Evolutionary conservation across 2,113 vertebrate genomes (phyloP).

Genomic region (Mungos mungo): DNA sequence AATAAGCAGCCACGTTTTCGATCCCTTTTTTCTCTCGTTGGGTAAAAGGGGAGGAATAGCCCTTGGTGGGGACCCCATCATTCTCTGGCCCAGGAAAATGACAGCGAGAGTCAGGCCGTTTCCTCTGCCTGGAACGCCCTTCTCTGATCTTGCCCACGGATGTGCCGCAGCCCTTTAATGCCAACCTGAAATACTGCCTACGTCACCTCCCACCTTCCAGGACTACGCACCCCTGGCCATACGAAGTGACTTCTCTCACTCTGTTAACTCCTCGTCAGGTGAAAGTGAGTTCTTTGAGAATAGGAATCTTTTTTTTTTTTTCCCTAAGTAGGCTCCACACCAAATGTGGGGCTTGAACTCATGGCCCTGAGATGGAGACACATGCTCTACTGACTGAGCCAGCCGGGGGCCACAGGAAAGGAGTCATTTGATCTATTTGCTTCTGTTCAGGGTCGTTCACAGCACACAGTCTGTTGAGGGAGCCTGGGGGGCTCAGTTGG

Average conservation of each 20-base stretch:
- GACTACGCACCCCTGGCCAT: not conserved
- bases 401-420: not conserved
- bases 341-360: not conserved
- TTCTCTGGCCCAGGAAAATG: not conserved
- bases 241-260: not conserved
- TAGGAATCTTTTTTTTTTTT: not conserved
- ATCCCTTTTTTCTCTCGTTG: not conserved
- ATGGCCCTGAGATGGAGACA: not conserved
- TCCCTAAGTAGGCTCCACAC: not conserved
- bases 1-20: not conserved
- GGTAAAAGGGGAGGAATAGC: not conserved
- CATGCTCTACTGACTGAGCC: not conserved
- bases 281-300: not conserved
- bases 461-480: not conserved
- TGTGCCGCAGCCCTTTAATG: not conserved
- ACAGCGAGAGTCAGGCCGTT: not conserved
- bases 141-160: not conserved
- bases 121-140: not conserved
- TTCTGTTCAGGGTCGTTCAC: not conserved
- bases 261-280: not conserved
- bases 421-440: not conserved
- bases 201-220: not conserved
- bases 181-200: not conserved
- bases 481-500: no score
- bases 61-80: not conserved